A percentile compares a stretch with the other conserved stretches of the same genome.
These are phyloP conservation scores for Crocallis elinguaria DNA, from an alignment of 2,888 invertebrate species.

Conservation along the genomic window DNA sequence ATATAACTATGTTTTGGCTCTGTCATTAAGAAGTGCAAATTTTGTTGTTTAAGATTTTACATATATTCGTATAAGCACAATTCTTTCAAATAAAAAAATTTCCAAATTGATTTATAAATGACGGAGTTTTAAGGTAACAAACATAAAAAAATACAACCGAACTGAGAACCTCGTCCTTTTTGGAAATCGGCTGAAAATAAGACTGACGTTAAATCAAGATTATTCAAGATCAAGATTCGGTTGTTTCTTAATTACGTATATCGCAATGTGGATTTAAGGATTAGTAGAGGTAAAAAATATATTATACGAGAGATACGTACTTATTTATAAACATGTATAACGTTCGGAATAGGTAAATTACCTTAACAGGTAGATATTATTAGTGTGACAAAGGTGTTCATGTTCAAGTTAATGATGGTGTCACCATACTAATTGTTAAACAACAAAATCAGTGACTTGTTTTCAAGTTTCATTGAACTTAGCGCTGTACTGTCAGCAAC, in stretches of 20 bases:
- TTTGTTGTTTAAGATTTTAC: background rate
- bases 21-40: slow-evolving; percentile 46
- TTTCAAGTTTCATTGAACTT: slow-evolving; percentile 40
- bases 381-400: slow-evolving; percentile 38
- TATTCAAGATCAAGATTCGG: too few relatives aligned
- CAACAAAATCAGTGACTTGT: background rate
- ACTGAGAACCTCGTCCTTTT: too few relatives aligned
- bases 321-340: background rate
- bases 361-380: slow-evolving; percentile 35
- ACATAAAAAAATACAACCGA: too few relatives aligned
- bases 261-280: too few relatives aligned
- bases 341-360: slow-evolving; percentile 16
- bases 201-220: too few relatives aligned
- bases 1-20: slow-evolving; percentile 41
- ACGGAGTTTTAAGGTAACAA: too few relatives aligned
- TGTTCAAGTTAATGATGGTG: slow-evolving; percentile 1
- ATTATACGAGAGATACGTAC: background rate
- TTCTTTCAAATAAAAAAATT: background rate
- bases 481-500: background rate
- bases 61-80: background rate
- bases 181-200: too few relatives aligned
- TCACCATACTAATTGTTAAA: background rate
- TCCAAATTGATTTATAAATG: too few relatives aligned
- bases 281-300: background rate
- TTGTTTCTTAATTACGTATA: too few relatives aligned